Base-by-base conservation (phyloP, 1,140 invertebrate genomes). In the Atta cephalotes region DNA sequence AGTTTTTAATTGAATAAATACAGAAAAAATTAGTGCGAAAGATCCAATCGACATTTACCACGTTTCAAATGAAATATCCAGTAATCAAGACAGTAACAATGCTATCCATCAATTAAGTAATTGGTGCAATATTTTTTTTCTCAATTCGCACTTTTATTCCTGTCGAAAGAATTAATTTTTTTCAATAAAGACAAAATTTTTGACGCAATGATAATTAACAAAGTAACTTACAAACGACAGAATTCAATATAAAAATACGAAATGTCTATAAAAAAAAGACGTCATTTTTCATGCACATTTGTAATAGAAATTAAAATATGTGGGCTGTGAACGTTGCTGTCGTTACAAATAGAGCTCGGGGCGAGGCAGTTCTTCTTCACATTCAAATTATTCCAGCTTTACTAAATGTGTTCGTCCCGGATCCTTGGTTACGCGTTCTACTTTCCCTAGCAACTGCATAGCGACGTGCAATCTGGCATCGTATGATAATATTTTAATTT, bases 1-100 rank as follows among this genome's bases (percentile, higher is more conserved):
- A 90, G 88, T 90, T 90, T 90, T 87, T 89, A 89, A 90, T 89
- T 87, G 88, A 90, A 90, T 89, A 85, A 87, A 74, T 85, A 63
- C 62, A 56, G 25, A 78, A 87, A 90, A 87, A 70, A 56, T 65
- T 31, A 62, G 62, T 58, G 79, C 35, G 78, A 89, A 89, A 90
- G 80, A 70, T 5, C 58, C 68, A 85, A 90, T 90, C 89, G 62
- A 89, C 89, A 90, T 68, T 76, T 70, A 85, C 25, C 58, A n/a
- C 65, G 51, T 60, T n/a, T 56, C 58, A 49, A 72, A 51, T 90
- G 49, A 90, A 90, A 90, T 89, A 90, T 89, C 78, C 72, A 78
- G 60, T 51, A 60, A 62, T 60, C 53, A 71, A 82, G 76, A 56
- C 39, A 45, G 60, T 87, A 89, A 87, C 85, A 89, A 72, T 74